Base-by-base conservation (phyloP, 2,888 invertebrate species). In the Vanessa cardui region DNA sequence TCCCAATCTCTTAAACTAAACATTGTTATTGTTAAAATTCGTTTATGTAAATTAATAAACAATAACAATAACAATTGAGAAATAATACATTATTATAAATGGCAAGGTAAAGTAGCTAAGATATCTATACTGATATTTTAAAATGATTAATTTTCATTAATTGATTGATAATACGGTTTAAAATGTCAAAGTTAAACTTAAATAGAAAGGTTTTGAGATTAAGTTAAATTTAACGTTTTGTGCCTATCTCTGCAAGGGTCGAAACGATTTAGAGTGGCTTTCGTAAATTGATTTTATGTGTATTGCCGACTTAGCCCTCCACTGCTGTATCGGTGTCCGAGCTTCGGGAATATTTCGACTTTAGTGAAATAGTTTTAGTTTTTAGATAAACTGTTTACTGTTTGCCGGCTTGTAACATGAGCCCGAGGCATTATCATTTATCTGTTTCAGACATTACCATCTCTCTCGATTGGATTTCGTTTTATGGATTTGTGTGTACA, bases 271-370 rank as follows among this genome's bases (percentile, higher is more conserved):
- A 84, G 82, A 85, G 85, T 83, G 83, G 92, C 87, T 92, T 91
- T 89, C 82, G 81, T 85, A 91, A 92, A 92, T 91, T 91, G 91
- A 91, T 91, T 91, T 92, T 87, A 89, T 89, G 86, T 92, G 92
- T 92, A 89, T 86, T 86, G 88, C 80, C 83, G 86, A 86, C 81
- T 88, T 85, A 84, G 83, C 76, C 78, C 78, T 75, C 76, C 81
- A 74, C 80, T 69, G 79, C 76, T 80, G 77, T 81, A 80, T 81
- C 79, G 79, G 75, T 78, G 80, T 79, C 75, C 77, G 71, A 75
- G 78, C 75, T 72, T 76, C 76, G 78, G 77, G 78, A 79, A 82
- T 81, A 77, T 83, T 83, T 82, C 81, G 84, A 79, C 79, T 82
- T 88, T 81, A 80, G 78, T 76, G 76, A 80, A 80, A 79, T 72